Evolutionary conservation across 2,113 vertebrate species (phyloP), one percentile per base, ranked within the genome.

Genomic region (Periophthalmus modestus): DNA sequence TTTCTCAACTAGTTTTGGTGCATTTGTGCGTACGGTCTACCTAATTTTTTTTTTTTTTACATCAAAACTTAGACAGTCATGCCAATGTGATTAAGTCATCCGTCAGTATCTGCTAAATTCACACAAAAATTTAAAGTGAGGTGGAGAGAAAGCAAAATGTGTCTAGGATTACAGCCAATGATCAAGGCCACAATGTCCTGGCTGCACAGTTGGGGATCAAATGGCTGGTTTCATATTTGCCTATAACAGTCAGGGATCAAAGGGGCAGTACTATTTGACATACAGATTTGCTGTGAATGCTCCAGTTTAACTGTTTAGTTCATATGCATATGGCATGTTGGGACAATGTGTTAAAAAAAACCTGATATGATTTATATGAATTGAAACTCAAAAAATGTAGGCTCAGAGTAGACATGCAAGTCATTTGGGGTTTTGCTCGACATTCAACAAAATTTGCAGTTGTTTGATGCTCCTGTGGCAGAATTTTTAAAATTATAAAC

Each of bases 141-240:
- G 66, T 59, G 23, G 34, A 63, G 34, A 46, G 34, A 10, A 59
- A 66, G 34, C 57, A 71, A 72, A 77, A 82, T 28, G 78, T 81
- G 81, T 78, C 59, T 6, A 54, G 80, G 85, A 91, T 90, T 87
- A 90, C 39, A 82, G 78, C 78, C 59, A 77, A 80, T 80, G 70
- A 68, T 79, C 71, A 73, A 80, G 82, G 73, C 78, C 83, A 83
- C 67, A 82, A 81, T 85, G 84, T 83, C 58, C 83, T 85, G 74
- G 66, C 75, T 66, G 58, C 78, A 21, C 59, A 18, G 10, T 7
- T 55, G 16, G 39, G 24, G 43, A 19, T 61, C 23, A 73, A 28
- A 62, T 62, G 3, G 15, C 18, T 34, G 16, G 61, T 11, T 39
- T 65, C 61, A 65, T 39, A 65, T 65, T 65, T 65, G 61, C 61